Conservation (phyloP, 2,113 vertebrate genomes). For the Bufo bufo region DNA sequence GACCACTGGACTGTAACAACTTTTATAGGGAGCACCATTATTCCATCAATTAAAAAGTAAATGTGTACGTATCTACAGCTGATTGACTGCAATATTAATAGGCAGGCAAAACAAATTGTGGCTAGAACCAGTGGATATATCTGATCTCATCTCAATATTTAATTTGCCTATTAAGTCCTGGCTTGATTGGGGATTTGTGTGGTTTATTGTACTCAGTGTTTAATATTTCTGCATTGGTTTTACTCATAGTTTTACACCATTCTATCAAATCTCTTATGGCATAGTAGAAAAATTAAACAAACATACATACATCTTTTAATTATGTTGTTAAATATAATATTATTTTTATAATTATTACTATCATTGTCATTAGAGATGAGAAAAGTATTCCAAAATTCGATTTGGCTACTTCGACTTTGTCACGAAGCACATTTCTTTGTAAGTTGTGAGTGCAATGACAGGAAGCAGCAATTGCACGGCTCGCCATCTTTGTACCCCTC, state of each 20-base stretch:
- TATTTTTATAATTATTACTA: no score
- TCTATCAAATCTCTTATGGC: background rate
- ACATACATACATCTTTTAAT: background rate
- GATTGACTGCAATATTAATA: conserved; percentile 41
- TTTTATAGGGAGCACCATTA: background rate
- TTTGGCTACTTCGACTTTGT: no score
- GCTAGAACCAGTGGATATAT: background rate
- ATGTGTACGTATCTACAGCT: conserved; percentile 27
- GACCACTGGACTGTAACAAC: background rate
- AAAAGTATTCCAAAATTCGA: no score
- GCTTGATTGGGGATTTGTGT: background rate
- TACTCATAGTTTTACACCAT: background rate
- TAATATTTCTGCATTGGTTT: background rate
- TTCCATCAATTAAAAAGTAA: conserved; percentile 30
- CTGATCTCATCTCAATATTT: background rate
- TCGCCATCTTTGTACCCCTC: no score
- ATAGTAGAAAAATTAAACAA: background rate
- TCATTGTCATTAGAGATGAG: no score
- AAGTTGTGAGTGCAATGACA: no score
- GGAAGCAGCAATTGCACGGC: no score
- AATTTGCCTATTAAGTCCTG: background rate
- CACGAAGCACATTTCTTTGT: no score
- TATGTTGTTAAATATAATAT: background rate
- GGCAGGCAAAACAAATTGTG: conserved; percentile 10
- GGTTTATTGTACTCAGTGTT: background rate